Conservation (phyloP, 2,888 invertebrate genomes). For the Cheilosia variabilis region DNA sequence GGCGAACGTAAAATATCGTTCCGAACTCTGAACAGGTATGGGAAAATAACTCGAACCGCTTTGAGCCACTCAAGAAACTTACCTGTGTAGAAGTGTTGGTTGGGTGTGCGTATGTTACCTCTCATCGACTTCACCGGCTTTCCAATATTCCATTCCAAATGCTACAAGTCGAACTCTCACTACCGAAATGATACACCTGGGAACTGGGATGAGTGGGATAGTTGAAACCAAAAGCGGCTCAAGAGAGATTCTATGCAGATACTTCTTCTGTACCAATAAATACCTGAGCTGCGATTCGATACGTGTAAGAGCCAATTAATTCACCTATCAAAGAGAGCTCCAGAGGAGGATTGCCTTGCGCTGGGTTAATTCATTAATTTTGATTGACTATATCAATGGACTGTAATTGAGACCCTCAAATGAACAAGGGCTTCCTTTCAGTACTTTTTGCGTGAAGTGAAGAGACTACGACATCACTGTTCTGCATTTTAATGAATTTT, state of each 20-base stretch:
- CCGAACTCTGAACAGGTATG: slow-evolving; percentile 25
- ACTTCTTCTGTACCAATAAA: slow-evolving; percentile 50
- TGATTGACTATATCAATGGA: slow-evolving; percentile 69
- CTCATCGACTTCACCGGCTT: slow-evolving; percentile 1
- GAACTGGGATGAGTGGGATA: slow-evolving; percentile 41
- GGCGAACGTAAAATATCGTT: neutral
- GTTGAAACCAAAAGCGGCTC: slow-evolving; percentile 15
- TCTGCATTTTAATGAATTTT: no score
- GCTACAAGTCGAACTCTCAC: slow-evolving; percentile 30
- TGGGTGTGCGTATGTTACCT: neutral
- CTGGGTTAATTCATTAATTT: slow-evolving; percentile 67
- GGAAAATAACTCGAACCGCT: slow-evolving; percentile 26
- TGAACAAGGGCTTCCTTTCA: slow-evolving; percentile 5
- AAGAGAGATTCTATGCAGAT: slow-evolving; percentile 46
- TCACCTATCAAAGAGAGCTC: slow-evolving; percentile 60
- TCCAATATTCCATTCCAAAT: slow-evolving; percentile 70
- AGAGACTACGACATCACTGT: no score
- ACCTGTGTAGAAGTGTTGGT: neutral
- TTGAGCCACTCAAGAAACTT: slow-evolving; percentile 5
- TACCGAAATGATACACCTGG: slow-evolving; percentile 13
- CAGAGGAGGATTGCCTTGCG: slow-evolving; percentile 11
- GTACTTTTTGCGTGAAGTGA: neutral
- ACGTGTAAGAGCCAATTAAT: slow-evolving; percentile 72
- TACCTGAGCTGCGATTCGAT: slow-evolving; percentile 33
- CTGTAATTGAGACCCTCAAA: slow-evolving; percentile 49